Evolutionary conservation across 2,888 invertebrate genomes (phyloP).

Genomic region (Polia nebulosa): DNA sequence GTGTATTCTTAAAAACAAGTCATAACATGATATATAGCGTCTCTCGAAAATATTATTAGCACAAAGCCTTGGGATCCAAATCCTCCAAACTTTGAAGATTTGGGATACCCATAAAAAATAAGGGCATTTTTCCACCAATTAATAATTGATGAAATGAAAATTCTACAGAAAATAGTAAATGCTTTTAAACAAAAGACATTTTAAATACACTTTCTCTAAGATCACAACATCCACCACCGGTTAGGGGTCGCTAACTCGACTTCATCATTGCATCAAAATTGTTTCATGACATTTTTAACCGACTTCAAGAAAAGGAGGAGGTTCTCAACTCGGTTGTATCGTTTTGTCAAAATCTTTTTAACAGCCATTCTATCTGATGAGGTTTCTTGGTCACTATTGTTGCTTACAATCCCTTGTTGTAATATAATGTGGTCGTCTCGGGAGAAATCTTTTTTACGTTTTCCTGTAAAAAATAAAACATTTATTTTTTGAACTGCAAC

Average conservation of each 20-base stretch:
- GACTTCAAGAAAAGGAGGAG: too few relatives aligned
- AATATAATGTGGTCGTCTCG: slow-evolving; percentile 19
- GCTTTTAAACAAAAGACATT: neutral
- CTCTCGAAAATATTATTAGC: slow-evolving; percentile 10
- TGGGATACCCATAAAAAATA: neutral
- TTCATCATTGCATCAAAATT: neutral
- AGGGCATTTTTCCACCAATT: neutral
- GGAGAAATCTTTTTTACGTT: slow-evolving; percentile 26
- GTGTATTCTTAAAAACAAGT: slow-evolving; percentile 23
- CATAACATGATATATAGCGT: slow-evolving; percentile 31
- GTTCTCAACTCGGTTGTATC: too few relatives aligned
- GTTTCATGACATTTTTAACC: neutral
- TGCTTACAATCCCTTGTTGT: slow-evolving; percentile 44
- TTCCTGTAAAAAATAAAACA: slow-evolving; percentile 32
- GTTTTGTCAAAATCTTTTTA: neutral
- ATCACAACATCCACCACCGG: slow-evolving; percentile 4
- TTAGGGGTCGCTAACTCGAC: neutral
- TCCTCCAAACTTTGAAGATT: neutral
- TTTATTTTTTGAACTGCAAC: neutral
- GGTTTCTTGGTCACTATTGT: neutral
- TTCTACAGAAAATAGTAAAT: slow-evolving; percentile 23
- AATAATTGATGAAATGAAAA: neutral
- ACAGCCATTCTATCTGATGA: neutral
- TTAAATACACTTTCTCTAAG: neutral
- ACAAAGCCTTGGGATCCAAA: neutral